phyloP scores from a whole-genome alignment of 2,113 vertebrate species.

The Oenanthe melanoleuca region DNA sequence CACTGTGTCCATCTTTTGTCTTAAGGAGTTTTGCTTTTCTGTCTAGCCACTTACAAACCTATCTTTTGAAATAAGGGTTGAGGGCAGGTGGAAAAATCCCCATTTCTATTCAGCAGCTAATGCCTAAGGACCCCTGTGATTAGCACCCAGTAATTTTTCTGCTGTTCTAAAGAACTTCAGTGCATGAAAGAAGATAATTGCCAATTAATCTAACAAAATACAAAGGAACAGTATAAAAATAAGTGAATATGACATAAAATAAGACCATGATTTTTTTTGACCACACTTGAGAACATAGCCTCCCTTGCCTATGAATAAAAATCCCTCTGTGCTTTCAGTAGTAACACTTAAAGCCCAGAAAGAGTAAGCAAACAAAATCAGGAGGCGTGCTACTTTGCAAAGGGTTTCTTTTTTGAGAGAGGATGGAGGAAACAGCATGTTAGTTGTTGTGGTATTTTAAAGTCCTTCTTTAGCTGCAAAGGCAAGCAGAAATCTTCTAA shows the following conservation, averaged over 20 bases:
- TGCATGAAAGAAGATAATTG: neutral
- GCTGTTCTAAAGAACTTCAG: neutral
- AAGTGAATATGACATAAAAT: neutral
- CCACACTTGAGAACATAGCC: neutral
- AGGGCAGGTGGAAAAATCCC: neutral
- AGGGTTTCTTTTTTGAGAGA: neutral
- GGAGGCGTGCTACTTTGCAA: neutral
- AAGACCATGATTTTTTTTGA: neutral
- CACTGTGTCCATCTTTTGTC: neutral
- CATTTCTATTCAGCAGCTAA: neutral
- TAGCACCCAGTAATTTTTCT: constrained; percentile 16
- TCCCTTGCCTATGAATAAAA: neutral
- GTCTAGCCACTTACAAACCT: neutral
- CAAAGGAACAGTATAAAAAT: neutral
- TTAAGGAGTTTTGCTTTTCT: neutral
- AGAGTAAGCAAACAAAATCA: neutral
- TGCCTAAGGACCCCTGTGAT: neutral
- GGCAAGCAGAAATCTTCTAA: neutral
- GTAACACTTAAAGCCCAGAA: neutral
- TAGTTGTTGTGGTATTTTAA: neutral
- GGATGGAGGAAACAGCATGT: neutral
- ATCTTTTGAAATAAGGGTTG: neutral
- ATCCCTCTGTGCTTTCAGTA: neutral
- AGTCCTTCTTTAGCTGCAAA: neutral
- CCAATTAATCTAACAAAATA: neutral